Percentiles rank a stretch among this genome's conserved stretches.
These are phyloP conservation scores for Drosophila sordidula DNA, from an alignment of 2,888 invertebrate genomes.

Conservation along the genomic window DNA sequence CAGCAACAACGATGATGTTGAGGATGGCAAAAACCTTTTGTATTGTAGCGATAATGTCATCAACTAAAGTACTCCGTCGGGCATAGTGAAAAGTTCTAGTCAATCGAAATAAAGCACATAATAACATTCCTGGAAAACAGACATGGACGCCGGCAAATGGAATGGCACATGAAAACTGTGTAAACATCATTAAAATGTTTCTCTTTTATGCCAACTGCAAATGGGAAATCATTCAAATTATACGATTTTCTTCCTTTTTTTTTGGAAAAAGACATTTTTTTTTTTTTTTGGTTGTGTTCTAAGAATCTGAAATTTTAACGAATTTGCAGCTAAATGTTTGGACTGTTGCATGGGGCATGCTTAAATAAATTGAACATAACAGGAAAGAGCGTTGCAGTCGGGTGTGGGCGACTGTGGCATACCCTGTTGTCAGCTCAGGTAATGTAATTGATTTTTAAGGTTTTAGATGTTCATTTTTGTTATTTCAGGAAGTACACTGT, in stretches of 20 bases:
- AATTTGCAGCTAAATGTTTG: constrained; percentile 40
- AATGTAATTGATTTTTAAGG: no score
- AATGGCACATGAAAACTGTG: constrained; percentile 51
- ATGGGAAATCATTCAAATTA: constrained; percentile 72
- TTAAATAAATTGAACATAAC: constrained; percentile 52
- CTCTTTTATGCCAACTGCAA: constrained; percentile 37
- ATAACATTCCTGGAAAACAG: constrained; percentile 33
- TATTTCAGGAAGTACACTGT: no score
- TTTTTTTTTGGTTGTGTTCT: constrained; percentile 5
- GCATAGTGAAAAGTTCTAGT: constrained; percentile 76
- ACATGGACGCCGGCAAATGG: constrained; percentile 35
- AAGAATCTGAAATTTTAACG: constrained; percentile 28
- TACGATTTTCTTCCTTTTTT: constrained; percentile 24
- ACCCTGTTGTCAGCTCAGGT: no score
- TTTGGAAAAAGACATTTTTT: background rate
- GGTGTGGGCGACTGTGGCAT: no score
- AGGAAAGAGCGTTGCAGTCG: no score
- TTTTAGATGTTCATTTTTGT: no score
- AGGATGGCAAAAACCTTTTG: constrained; percentile 56
- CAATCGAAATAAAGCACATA: constrained; percentile 73
- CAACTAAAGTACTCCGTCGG: constrained; percentile 76
- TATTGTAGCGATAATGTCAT: constrained; percentile 75
- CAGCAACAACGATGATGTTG: constrained; percentile 12
- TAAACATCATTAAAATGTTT: constrained; percentile 75
- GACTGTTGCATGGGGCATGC: constrained; percentile 20